Evolutionary conservation across 2,888 invertebrate species (phyloP), one percentile per base, ranked within the genome.

Genomic region (Agrypnus murinus): DNA sequence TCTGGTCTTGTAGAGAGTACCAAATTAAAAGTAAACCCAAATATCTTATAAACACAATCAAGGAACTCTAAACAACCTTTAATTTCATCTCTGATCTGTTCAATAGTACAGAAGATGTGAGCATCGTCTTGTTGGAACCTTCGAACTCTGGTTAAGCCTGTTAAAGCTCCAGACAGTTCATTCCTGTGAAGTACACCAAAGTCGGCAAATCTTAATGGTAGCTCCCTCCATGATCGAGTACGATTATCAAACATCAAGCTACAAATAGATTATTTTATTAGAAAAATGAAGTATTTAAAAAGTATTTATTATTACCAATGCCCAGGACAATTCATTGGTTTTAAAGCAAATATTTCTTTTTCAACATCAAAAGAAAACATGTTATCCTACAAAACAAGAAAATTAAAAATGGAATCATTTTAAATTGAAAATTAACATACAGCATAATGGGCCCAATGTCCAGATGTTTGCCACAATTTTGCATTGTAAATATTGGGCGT

Each of bases 251-350:
- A 97, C 84, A 97, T 93, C 40, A 97, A 83, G 84, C 91, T 90
- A 80, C 43, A 84, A 36, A 36, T 55, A 36, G 17, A 15, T 43
- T 43, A 9, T 53, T 46, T 46, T 5, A 46, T 10, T 84, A 73
- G 70, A 43, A n/a, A n/a, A n/a, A n/a, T n/a, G n/a, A n/a, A n/a
- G n/a, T n/a, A n/a, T n/a, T n/a, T n/a, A n/a, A n/a, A n/a, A n/a
- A 46, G 17, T 48, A 45, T 46, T 19, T 10, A 17, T 9, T 25
- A 89, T 87, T 82, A 93, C 93, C 98, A 99, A 85, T 99, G 98
- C 0, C 99, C 99, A 0, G 99, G 99, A 82, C 99, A 99, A 85
- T 99, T 99, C 99, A 99, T 99, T 0, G 99, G 99, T 83, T 99
- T 99, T 73, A 99, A 86, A 0, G 97, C 99, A 85, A 94, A 99